phyloP scores from a whole-genome alignment of 1,140 invertebrate species.

The Panagrolaimus sp. region DNA sequence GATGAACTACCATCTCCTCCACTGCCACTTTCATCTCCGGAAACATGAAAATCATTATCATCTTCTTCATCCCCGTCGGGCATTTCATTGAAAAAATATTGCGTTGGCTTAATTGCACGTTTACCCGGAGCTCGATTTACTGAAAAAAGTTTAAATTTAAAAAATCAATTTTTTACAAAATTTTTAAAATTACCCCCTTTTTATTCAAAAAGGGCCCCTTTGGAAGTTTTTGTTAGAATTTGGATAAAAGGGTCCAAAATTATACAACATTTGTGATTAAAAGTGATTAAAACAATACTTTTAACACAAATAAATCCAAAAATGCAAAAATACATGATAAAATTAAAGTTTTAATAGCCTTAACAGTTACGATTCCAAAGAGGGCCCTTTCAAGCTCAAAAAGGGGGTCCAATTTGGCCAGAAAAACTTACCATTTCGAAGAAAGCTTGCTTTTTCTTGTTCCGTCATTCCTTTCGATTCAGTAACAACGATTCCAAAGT shows the following conservation, averaged over 20 bases:
- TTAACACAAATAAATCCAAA: background rate
- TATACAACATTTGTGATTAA: background rate
- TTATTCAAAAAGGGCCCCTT: background rate
- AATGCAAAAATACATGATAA: background rate
- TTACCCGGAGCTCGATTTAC: background rate
- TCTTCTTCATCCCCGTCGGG: background rate
- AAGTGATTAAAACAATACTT: background rate
- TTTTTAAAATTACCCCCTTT: background rate
- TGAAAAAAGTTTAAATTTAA: background rate
- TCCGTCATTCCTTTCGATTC: background rate
- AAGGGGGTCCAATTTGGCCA: background rate
- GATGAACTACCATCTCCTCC: background rate
- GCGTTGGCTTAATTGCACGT: constrained; percentile 12
- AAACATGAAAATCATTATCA: background rate
- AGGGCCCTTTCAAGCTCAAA: background rate
- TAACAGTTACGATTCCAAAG: background rate
- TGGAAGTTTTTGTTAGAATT: background rate
- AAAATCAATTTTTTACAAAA: too few relatives aligned
- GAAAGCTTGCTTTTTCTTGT: constrained; percentile 14
- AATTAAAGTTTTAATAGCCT: background rate
- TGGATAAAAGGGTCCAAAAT: background rate
- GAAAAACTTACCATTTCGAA: constrained; percentile 18
- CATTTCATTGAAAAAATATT: constrained; percentile 1
- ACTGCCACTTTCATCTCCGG: background rate
- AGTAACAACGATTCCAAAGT: too few relatives aligned